Conservation (phyloP, 2,797 vertebrate genomes). For the Neomorphus geoffroyi region DNA sequence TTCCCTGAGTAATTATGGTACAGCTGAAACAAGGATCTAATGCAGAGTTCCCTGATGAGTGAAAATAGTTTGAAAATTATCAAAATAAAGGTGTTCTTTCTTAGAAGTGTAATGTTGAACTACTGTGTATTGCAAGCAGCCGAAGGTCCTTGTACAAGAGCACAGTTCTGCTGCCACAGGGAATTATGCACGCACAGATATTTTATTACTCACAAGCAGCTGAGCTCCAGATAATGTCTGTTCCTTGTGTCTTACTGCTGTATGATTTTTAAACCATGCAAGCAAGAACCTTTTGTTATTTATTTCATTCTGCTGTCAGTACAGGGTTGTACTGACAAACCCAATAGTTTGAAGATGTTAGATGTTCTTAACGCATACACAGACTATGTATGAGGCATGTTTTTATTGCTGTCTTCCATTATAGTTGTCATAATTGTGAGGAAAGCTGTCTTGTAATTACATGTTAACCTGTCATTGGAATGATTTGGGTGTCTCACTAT, state of each 20-base stretch:
- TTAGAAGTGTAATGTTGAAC: not conserved
- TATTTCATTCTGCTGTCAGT: slow-evolving; percentile 26
- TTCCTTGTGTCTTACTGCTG: not conserved
- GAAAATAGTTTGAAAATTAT: not conserved
- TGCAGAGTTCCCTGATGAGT: not conserved
- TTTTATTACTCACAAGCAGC: not conserved
- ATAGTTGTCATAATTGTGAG: not conserved
- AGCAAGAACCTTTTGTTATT: not conserved
- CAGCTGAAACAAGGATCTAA: not conserved
- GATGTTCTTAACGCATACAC: not conserved
- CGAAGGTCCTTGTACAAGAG: not conserved
- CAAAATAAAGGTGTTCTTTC: not conserved
- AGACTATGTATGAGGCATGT: not conserved
- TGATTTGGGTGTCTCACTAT: slow-evolving; percentile 10
- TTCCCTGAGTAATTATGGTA: not conserved
- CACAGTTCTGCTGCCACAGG: not conserved
- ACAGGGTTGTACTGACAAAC: slow-evolving; percentile 5
- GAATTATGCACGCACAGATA: not conserved
- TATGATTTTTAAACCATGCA: slow-evolving; percentile 3
- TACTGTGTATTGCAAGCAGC: not conserved
- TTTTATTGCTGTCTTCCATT: slow-evolving; percentile 12
- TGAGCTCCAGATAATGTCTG: not conserved
- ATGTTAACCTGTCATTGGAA: slow-evolving; percentile 13
- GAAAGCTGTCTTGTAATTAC: slow-evolving; percentile 29
- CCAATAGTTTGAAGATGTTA: slow-evolving; percentile 15